These are phyloP conservation scores for Venustoraphidia nigricollis DNA, from an alignment of 2,888 invertebrate genomes.

Conservation along the genomic window DNA sequence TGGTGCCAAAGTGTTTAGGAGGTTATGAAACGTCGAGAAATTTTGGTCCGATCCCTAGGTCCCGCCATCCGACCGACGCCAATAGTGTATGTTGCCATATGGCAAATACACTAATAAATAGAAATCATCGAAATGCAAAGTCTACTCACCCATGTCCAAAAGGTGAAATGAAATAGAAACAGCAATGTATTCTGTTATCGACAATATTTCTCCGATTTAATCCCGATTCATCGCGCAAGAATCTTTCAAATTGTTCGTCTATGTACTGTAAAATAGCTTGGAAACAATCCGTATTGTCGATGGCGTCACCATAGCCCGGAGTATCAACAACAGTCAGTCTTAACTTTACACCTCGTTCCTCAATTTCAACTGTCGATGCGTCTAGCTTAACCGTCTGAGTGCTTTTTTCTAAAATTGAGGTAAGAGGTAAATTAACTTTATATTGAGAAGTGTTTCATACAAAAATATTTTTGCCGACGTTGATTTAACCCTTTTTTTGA, in stretches of 20 bases:
- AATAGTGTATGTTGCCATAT: too few species aligned
- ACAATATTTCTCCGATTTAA: slow-evolving; percentile 91
- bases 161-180: slow-evolving; percentile 94
- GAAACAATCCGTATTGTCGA: slow-evolving; percentile 88
- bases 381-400: slow-evolving; percentile 88
- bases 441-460: not conserved
- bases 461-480: not conserved
- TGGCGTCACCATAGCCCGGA: slow-evolving; percentile 90
- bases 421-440: slow-evolving; percentile 2
- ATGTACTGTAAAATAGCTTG: slow-evolving; percentile 91
- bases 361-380: slow-evolving; percentile 92
- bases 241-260: slow-evolving; percentile 91
- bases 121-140: too few species aligned
- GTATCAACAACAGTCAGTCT: slow-evolving; percentile 90
- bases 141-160: slow-evolving; percentile 82
- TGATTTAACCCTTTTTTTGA: not conserved
- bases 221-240: slow-evolving; percentile 84
- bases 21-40: too few species aligned
- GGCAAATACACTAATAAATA: too few species aligned
- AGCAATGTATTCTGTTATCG: slow-evolving; percentile 95
- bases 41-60: too few species aligned
- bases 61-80: too few species aligned
- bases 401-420: slow-evolving; percentile 53
- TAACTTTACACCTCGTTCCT: slow-evolving; percentile 87
- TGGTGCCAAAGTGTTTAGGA: too few species aligned